These are phyloP conservation scores for Bovichtus variegatus DNA, from an alignment of 2,797 vertebrate species.

Conservation along the genomic window DNA sequence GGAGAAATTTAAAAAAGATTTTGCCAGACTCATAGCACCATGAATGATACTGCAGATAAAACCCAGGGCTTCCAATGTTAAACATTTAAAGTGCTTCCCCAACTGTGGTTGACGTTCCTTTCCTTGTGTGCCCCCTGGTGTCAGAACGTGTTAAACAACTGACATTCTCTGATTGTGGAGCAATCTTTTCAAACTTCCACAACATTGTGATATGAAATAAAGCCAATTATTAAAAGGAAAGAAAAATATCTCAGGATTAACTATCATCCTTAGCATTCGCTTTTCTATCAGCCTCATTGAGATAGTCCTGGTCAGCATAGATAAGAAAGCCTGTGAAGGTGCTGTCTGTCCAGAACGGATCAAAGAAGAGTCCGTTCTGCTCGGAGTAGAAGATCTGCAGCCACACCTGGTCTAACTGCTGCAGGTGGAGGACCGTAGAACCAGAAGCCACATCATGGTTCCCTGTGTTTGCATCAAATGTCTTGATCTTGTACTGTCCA, in stretches of 20 bases:
- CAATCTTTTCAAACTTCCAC: neutral
- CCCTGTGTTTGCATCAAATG: slow-evolving; percentile 96
- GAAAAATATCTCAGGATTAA: slow-evolving; percentile 13
- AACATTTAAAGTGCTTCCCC: neutral
- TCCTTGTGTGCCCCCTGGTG: slow-evolving; percentile 67
- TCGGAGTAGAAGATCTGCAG: slow-evolving; percentile 98
- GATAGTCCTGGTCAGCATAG: slow-evolving; percentile 90
- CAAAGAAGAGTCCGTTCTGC: slow-evolving; percentile 97
- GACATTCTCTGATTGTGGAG: neutral
- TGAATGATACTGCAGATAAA: neutral
- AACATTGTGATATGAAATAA: neutral
- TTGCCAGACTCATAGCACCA: neutral
- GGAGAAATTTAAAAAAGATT: neutral
- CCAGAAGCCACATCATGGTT: slow-evolving; percentile 96
- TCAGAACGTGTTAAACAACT: slow-evolving; percentile 10
- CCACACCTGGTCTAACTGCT: slow-evolving; percentile 93
- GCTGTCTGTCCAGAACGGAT: slow-evolving; percentile 98
- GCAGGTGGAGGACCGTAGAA: slow-evolving; percentile 92
- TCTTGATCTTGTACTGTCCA: slow-evolving; percentile 95
- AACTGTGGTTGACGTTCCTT: neutral
- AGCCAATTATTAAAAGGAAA: neutral
- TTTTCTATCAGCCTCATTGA: slow-evolving; percentile 83
- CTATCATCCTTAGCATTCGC: slow-evolving; percentile 65
- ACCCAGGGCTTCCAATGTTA: neutral
- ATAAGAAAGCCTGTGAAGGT: slow-evolving; percentile 97